Evolutionary conservation across 2,797 vertebrate species (phyloP).

Genomic region (Dendrocincla fuliginosa): DNA sequence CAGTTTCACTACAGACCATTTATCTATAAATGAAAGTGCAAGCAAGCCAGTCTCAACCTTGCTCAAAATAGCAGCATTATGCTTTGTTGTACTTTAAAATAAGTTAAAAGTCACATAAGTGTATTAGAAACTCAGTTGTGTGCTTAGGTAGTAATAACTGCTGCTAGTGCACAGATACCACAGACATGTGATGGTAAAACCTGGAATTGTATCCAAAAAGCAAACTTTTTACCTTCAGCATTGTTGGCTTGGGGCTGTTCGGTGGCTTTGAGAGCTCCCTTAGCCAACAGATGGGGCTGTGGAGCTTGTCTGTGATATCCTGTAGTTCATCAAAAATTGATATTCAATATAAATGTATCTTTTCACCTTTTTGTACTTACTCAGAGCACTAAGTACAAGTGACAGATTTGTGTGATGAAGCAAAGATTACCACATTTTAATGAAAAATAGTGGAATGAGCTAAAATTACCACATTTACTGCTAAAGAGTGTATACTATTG

Average conservation of each 20-base stretch:
- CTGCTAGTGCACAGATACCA: background rate
- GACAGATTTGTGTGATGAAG: background rate
- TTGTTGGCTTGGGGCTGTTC: background rate
- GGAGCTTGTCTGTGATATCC: background rate
- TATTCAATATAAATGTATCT: background rate
- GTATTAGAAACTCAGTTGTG: background rate
- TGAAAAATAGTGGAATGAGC: background rate
- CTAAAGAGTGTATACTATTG: rapidly evolving
- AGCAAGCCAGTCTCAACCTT: background rate
- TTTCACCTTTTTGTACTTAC: background rate
- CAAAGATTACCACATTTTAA: background rate
- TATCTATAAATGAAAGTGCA: background rate
- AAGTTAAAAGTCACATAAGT: background rate
- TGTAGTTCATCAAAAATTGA: background rate
- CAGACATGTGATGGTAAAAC: background rate
- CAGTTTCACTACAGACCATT: background rate
- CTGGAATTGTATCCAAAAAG: background rate
- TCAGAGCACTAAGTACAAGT: background rate
- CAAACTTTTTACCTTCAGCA: background rate
- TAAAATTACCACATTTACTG: background rate
- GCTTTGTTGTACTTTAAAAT: background rate
- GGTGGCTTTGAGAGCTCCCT: background rate
- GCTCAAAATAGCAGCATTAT: background rate
- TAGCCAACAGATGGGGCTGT: slow-evolving; percentile 59
- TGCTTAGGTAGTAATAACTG: background rate